Percentiles rank a stretch among this genome's conserved stretches.
Conservation (phyloP, 2,888 invertebrate genomes). For the Acrobeloides nanus region DNA sequence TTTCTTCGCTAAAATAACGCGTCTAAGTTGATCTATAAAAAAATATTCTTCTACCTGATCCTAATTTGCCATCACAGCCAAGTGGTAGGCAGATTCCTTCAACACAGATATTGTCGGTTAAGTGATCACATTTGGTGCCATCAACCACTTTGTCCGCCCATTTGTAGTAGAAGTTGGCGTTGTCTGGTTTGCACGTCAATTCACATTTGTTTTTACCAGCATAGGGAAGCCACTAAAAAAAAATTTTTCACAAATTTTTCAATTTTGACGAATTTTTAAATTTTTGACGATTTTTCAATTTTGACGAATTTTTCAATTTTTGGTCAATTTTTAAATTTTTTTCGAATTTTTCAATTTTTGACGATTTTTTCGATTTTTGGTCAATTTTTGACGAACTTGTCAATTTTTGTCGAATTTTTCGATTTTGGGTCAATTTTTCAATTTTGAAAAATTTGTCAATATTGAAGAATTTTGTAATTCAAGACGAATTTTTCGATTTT, state of each 20-base stretch:
- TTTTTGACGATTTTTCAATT: too few species aligned
- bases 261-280: too few species aligned
- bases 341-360: too few species aligned
- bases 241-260: conserved; percentile 5
- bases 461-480: too few species aligned
- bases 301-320: too few species aligned
- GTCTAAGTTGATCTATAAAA: not conserved
- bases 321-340: too few species aligned
- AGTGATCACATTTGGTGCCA: conserved; percentile 72
- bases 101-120: conserved; percentile 80
- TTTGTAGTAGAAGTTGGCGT: conserved; percentile 81
- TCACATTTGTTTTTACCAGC: conserved; percentile 65
- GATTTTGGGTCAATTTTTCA: too few species aligned
- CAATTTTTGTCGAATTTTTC: too few species aligned
- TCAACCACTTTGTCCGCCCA: conserved; percentile 69
- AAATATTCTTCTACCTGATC: conserved; percentile 61
- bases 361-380: too few species aligned
- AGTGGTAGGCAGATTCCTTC: conserved; percentile 85
- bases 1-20: conserved; percentile 58
- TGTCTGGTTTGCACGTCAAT: conserved; percentile 85
- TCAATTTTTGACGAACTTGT: too few species aligned
- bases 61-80: conserved; percentile 88
- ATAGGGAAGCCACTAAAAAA: conserved; percentile 44
- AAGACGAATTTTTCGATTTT: too few species aligned
- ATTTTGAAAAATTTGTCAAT: too few species aligned